A percentile compares a stretch with the other conserved stretches of the same genome.
These are phyloP conservation scores for Oryzias sinensis DNA, from an alignment of 2,797 vertebrate species.

Conservation along the genomic window DNA sequence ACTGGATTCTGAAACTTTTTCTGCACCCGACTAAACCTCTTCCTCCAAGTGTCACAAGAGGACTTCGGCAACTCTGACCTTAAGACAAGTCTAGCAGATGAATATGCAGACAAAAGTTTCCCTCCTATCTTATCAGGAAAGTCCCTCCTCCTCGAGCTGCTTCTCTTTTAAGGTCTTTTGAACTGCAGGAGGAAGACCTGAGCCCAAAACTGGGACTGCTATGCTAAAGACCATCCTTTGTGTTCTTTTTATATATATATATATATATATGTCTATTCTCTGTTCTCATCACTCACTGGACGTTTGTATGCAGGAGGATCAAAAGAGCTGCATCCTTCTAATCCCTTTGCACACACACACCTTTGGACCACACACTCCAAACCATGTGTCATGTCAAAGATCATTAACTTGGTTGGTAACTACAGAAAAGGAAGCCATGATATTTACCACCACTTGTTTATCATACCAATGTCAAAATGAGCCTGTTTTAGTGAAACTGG, in stretches of 20 bases:
- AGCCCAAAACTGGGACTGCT: conserved; percentile 67
- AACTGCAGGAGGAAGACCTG: conserved; percentile 51
- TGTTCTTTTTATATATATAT: conserved; percentile 1
- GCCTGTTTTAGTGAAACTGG: conserved; percentile 10
- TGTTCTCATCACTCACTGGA: conserved; percentile 27
- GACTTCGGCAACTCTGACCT: conserved; percentile 28
- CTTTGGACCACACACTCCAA: conserved; percentile 24
- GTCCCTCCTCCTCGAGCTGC: conserved; percentile 20
- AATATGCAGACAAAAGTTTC: conserved; percentile 55
- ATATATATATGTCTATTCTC: conserved; percentile 10
- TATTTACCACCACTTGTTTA: conserved; percentile 2
- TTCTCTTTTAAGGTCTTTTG: conserved; percentile 42
- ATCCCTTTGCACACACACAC: conserved; percentile 34
- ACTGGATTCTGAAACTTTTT: conserved; percentile 35
- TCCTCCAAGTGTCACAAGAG: conserved; percentile 36
- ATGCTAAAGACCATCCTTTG: conserved; percentile 51
- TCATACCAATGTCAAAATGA: conserved; percentile 4
- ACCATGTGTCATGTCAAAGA: conserved; percentile 66
- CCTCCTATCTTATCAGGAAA: conserved; percentile 49
- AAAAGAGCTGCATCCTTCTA: conserved; percentile 26
- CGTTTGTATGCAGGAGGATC: conserved; percentile 30
- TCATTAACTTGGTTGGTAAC: conserved; percentile 43
- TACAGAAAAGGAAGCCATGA: conserved; percentile 42
- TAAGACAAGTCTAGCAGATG: conserved; percentile 30
- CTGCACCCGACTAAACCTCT: conserved; percentile 37